A percentile compares a stretch with the other conserved stretches of the same genome.
phyloP scores from a whole-genome alignment of 2,113 vertebrate genomes.

The Protobothrops flavoviridis region DNA sequence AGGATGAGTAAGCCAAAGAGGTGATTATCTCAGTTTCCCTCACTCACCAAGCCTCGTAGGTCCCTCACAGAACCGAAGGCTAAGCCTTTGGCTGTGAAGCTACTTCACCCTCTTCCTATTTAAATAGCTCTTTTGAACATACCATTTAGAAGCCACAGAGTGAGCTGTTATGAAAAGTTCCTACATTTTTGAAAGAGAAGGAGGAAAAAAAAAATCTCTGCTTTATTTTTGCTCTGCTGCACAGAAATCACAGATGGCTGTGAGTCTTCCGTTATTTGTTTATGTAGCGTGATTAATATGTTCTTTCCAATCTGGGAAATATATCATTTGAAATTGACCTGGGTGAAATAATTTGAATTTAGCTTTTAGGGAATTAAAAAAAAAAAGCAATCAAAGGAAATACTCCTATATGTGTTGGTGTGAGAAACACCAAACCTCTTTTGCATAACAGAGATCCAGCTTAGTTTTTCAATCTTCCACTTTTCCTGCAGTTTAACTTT shows the following conservation, averaged over 20 bases:
- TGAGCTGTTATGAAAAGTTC: not conserved
- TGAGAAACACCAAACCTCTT: not conserved
- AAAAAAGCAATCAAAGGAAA: not conserved
- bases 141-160: conserved; percentile 10
- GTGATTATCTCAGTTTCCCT: conserved; percentile 13
- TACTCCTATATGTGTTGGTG: not conserved
- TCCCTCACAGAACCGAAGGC: conserved; percentile 19
- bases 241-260: conserved; percentile 13
- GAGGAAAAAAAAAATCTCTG: not conserved
- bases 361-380: not conserved
- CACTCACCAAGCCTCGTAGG: not conserved
- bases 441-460: not conserved
- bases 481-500: not conserved
- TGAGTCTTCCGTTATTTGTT: not conserved
- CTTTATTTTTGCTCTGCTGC: conserved; percentile 19
- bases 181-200: not conserved
- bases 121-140: conserved; percentile 47
- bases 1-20: not conserved
- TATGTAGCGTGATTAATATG: conserved; percentile 1
- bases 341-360: conserved; percentile 3
- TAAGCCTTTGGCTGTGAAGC: conserved; percentile 37
- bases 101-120: conserved; percentile 43
- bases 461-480: not conserved
- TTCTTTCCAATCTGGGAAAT: conserved; percentile 7
- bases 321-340: not conserved